Percentiles rank a stretch among this genome's conserved stretches.
Conservation (phyloP, 2,797 vertebrate species). For the Tadarida brasiliensis region DNA sequence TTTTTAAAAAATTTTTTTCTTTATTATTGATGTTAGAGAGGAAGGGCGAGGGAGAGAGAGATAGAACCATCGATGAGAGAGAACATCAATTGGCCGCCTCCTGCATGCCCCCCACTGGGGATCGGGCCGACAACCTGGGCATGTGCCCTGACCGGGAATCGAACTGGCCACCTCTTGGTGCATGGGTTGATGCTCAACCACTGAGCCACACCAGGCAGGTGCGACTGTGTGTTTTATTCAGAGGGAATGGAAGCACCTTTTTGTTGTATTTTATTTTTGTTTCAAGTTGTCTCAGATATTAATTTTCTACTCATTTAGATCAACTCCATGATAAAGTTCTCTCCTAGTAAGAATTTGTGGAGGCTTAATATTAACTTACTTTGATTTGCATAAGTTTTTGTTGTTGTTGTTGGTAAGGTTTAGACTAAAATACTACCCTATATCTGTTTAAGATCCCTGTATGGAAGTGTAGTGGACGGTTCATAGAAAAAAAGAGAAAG, state of each 20-base stretch:
- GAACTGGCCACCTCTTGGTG: no score
- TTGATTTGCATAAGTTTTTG: conserved; percentile 40
- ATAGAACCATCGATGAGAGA: no score
- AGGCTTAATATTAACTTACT: background rate
- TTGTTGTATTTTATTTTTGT: background rate
- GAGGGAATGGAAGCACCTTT: background rate
- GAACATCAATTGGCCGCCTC: no score
- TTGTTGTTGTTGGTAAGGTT: conserved; percentile 4
- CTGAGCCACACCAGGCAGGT: no score
- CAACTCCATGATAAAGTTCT: background rate
- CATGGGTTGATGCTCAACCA: no score
- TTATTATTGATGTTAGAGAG: no score
- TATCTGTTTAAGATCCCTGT: conserved; percentile 84
- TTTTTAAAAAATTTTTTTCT: no score
- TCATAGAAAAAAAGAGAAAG: conserved; percentile 90
- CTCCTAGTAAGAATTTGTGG: background rate
- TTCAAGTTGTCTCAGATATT: background rate
- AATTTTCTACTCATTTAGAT: background rate
- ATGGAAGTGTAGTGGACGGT: conserved; percentile 79
- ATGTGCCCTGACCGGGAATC: no score
- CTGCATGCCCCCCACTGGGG: no score
- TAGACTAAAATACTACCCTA: conserved; percentile 66
- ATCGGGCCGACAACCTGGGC: no score
- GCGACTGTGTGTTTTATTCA: background rate
- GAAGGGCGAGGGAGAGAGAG: no score